These are phyloP conservation scores for Myotis myotis DNA, from an alignment of 2,797 vertebrate genomes.

Conservation along the genomic window DNA sequence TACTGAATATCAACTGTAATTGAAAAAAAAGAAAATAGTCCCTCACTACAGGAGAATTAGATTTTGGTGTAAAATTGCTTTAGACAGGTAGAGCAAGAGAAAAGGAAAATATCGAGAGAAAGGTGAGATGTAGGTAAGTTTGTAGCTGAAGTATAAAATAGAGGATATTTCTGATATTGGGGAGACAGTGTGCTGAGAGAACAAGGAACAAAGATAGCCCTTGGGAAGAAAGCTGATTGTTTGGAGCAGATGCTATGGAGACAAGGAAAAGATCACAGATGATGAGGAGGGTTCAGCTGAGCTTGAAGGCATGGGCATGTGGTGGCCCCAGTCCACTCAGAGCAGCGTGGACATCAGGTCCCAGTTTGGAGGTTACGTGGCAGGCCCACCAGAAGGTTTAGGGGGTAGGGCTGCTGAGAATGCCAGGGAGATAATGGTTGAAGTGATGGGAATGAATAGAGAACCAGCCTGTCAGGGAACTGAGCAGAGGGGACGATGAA, in stretches of 20 bases:
- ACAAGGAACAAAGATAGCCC: background rate
- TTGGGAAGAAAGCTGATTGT: background rate
- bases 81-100: background rate
- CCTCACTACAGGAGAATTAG: background rate
- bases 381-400: background rate
- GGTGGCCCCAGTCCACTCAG: background rate
- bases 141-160: background rate
- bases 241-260: background rate
- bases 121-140: background rate
- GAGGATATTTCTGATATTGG: background rate
- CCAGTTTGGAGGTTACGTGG: background rate
- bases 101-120: background rate
- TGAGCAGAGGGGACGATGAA: background rate
- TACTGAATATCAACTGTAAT: background rate
- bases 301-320: background rate
- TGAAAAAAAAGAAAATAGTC: background rate
- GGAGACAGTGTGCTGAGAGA: background rate
- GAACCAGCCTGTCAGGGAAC: background rate
- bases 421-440: background rate
- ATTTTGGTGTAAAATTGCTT: background rate
- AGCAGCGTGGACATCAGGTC: background rate
- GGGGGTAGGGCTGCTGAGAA: background rate
- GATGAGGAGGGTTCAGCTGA: background rate
- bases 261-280: background rate
- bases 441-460: background rate